Evolutionary conservation across 2,797 vertebrate genomes (phyloP).

Genomic region (Apogon talboti): DNA sequence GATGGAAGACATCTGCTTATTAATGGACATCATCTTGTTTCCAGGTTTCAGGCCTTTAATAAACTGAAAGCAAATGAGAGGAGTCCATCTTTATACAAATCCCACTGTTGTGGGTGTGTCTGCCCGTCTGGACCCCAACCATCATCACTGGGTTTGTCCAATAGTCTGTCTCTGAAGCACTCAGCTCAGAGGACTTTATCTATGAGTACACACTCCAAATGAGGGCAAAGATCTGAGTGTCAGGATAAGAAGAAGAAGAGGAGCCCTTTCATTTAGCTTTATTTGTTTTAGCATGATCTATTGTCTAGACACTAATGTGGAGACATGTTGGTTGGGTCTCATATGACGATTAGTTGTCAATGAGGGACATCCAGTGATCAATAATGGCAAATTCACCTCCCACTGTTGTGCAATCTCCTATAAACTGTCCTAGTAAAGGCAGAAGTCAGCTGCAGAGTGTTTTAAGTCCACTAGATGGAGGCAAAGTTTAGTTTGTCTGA

Average conservation of each 20-base stretch:
- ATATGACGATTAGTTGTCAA: constrained; percentile 9
- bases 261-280: too few relatives aligned
- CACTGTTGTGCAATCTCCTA: neutral
- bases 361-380: constrained; percentile 12
- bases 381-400: neutral
- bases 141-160: constrained; percentile 33
- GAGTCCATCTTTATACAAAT: constrained; percentile 28
- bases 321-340: constrained; percentile 4
- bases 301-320: neutral
- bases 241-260: neutral
- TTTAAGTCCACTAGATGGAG: constrained; percentile 38
- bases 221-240: constrained; percentile 10
- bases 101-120: constrained; percentile 37
- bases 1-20: constrained; percentile 54
- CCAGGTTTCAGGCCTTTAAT: constrained; percentile 8
- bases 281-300: too few relatives aligned
- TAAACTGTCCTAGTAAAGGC: neutral
- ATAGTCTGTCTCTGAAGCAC: constrained; percentile 60
- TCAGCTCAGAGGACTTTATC: constrained; percentile 31
- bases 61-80: constrained; percentile 4
- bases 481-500: constrained; percentile 16
- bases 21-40: constrained; percentile 56
- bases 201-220: constrained; percentile 24
- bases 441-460: neutral
- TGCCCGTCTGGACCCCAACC: constrained; percentile 48